Conservation (phyloP, 2,888 invertebrate genomes). For the Drosophila pseudotakahashii region DNA sequence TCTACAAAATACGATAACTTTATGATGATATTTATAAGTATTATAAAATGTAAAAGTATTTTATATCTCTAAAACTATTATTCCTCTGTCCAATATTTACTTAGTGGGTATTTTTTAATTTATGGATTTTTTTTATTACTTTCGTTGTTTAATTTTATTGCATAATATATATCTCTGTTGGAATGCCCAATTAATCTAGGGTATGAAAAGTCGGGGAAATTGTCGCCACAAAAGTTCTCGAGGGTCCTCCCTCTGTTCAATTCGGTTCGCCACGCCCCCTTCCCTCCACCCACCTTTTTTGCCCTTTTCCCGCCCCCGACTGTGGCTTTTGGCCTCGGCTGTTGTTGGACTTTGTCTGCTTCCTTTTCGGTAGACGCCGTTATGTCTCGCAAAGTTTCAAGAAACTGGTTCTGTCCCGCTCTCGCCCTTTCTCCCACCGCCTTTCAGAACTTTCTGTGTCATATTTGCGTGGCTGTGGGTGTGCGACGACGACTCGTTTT, state of each 20-base stretch:
- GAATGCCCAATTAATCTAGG: background rate
- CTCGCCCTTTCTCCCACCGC: background rate
- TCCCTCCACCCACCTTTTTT: no score
- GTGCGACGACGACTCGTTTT: conserved; percentile 43
- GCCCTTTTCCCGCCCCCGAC: conserved; percentile 5
- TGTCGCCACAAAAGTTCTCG: conserved; percentile 42
- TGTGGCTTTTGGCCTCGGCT: conserved; percentile 14
- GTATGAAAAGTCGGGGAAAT: conserved; percentile 17
- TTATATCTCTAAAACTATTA: no score
- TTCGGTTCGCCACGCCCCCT: background rate
- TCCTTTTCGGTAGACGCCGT: conserved; percentile 66
- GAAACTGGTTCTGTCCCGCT: conserved; percentile 33
- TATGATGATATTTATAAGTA: no score
- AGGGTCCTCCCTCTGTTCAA: background rate
- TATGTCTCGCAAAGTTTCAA: conserved; percentile 68
- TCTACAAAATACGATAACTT: no score
- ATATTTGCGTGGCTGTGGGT: conserved; percentile 14
- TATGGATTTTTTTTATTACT: no score
- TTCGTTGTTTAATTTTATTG: no score
- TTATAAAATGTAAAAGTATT: no score
- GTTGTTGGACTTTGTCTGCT: conserved; percentile 4
- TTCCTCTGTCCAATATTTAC: no score
- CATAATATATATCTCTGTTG: background rate
- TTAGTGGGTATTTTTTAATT: no score
- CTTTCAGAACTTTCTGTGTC: conserved; percentile 23